These are phyloP conservation scores for Catalaphyllia jardinei DNA, from an alignment of 64 coral and sea anemone species.

Conservation along the genomic window DNA sequence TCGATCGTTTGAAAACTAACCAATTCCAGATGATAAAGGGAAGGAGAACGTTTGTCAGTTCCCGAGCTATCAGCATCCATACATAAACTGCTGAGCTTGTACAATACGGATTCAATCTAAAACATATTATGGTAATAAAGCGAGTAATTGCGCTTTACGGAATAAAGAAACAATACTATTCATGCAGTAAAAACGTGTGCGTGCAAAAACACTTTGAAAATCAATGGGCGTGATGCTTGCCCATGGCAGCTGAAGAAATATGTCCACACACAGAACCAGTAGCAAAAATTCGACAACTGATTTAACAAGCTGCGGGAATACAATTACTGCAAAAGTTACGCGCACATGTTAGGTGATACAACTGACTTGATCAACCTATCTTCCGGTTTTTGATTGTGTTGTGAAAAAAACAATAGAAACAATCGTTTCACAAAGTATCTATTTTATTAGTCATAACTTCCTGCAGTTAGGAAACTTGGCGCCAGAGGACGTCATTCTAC, in stretches of 20 bases:
- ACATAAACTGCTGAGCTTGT: neutral
- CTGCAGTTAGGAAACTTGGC: too few species aligned
- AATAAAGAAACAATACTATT: neutral
- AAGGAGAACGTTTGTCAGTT: neutral
- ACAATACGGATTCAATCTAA: neutral
- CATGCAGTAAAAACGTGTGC: neutral
- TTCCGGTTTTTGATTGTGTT: too few species aligned
- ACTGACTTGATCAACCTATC: too few species aligned
- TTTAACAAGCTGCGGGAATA: too few species aligned
- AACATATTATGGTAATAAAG: constrained; percentile 14
- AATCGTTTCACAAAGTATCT: too few species aligned
- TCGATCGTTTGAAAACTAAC: constrained; percentile 1
- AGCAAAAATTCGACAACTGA: neutral
- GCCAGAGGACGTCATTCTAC: too few species aligned
- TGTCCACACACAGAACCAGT: neutral
- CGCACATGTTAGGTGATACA: too few species aligned
- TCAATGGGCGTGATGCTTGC: neutral
- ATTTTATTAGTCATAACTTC: too few species aligned
- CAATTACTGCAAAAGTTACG: too few species aligned
- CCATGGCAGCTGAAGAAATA: neutral
- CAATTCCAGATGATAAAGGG: neutral
- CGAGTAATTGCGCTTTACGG: neutral
- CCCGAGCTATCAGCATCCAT: neutral
- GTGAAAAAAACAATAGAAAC: too few species aligned
- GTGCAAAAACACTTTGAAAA: neutral